phyloP scores from a whole-genome alignment of 2,113 vertebrate species.

The Laticauda colubrina region DNA sequence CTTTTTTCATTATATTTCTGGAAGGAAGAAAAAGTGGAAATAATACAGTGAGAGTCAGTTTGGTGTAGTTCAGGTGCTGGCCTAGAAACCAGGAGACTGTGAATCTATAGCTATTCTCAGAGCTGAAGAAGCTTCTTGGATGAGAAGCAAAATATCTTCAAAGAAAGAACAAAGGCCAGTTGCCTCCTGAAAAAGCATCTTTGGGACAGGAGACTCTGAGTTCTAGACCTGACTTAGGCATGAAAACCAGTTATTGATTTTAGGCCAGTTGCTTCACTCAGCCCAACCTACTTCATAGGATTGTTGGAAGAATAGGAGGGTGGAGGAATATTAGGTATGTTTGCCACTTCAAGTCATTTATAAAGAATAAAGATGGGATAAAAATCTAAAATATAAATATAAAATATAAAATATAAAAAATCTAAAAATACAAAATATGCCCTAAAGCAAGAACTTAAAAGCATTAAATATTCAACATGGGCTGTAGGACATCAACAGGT shows the following conservation, averaged over 20 bases:
- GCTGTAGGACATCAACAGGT: not conserved
- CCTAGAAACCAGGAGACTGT: too few species aligned
- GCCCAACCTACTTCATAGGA: not conserved
- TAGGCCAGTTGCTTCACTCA: not conserved
- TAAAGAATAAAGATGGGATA: not conserved
- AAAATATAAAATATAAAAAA: not conserved
- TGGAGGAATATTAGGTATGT: not conserved
- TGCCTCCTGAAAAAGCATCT: too few species aligned
- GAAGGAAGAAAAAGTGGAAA: not conserved
- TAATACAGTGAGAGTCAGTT: not conserved
- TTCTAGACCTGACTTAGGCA: not conserved
- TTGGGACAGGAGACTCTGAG: not conserved
- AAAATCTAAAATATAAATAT: not conserved
- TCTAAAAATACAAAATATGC: not conserved
- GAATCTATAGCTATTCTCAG: too few species aligned
- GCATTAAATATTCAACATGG: not conserved
- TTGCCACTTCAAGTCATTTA: not conserved
- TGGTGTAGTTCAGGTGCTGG: too few species aligned
- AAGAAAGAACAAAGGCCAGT: too few species aligned
- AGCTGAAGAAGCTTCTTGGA: too few species aligned
- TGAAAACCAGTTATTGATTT: not conserved
- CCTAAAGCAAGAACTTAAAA: not conserved
- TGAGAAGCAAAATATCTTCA: too few species aligned
- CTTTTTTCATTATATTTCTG: not conserved
- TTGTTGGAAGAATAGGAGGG: not conserved